These are phyloP conservation scores for Clitarchus hookeri DNA, from an alignment of 2,888 invertebrate genomes.

Conservation along the genomic window DNA sequence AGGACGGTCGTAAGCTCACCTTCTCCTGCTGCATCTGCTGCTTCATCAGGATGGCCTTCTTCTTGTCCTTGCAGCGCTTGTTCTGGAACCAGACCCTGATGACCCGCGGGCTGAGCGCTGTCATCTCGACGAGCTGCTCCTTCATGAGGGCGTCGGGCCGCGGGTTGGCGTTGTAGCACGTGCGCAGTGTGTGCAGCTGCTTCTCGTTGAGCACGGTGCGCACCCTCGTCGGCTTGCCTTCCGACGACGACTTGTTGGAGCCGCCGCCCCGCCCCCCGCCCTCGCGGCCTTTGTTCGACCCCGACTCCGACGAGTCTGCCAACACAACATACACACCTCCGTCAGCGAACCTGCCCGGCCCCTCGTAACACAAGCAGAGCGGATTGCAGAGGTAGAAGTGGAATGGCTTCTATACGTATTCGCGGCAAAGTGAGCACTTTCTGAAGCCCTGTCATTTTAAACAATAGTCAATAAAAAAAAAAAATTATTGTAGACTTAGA, in stretches of 20 bases:
- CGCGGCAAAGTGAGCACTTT: too few species aligned
- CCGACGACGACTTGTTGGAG: constrained; percentile 56
- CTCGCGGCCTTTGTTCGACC: constrained; percentile 76
- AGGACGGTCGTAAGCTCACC: too few species aligned
- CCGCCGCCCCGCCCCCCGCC: constrained; percentile 57
- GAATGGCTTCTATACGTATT: too few species aligned
- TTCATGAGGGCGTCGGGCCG: constrained; percentile 99
- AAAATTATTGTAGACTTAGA: too few species aligned
- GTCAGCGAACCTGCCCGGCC: too few species aligned
- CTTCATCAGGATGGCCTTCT: constrained; percentile 94
- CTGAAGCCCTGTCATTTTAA: too few species aligned
- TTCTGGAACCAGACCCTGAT: constrained; percentile 99
- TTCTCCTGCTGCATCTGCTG: constrained; percentile 98
- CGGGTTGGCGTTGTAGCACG: constrained; percentile 97
- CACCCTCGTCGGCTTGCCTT: constrained; percentile 97
- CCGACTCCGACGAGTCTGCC: constrained; percentile 92
- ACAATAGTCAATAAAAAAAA: too few species aligned
- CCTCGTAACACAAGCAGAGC: too few species aligned
- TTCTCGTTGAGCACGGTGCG: constrained; percentile 98
- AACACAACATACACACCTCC: constrained; percentile 40
- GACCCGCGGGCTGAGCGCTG: constrained; percentile 93
- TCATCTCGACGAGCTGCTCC: constrained; percentile 99
- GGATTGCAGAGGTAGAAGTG: too few species aligned
- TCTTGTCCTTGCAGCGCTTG: constrained; percentile 97
- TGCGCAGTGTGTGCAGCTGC: constrained; percentile 95